Evolutionary conservation across 2,113 vertebrate genomes (phyloP).

Genomic region (Corvus cornix): DNA sequence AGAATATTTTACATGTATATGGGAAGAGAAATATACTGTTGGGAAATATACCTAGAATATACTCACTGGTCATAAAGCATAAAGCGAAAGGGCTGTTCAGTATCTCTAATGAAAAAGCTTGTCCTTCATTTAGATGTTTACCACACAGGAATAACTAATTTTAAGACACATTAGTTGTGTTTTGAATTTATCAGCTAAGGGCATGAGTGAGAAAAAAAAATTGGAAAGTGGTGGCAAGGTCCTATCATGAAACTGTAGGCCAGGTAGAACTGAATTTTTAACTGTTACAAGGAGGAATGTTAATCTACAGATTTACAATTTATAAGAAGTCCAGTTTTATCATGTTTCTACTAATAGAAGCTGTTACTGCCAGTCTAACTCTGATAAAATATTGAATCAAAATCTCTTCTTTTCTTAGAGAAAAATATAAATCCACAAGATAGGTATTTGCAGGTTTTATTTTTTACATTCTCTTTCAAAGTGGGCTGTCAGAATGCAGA

Average conservation of each 20-base stretch:
- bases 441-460: neutral
- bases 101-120: neutral
- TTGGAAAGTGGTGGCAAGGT: neutral
- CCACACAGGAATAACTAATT: neutral
- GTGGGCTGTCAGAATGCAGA: neutral
- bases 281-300: neutral
- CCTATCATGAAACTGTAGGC: neutral
- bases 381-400: neutral
- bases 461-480: neutral
- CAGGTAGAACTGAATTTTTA: neutral
- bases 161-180: neutral
- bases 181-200: neutral
- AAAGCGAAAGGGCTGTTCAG: neutral
- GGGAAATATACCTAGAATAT: neutral
- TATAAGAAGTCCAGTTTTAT: neutral
- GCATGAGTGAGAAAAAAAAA: neutral
- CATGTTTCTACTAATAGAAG: neutral
- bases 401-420: neutral
- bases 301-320: neutral
- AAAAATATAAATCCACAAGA: neutral
- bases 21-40: neutral
- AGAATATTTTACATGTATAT: neutral
- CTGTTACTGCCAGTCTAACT: neutral
- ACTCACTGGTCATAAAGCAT: neutral
- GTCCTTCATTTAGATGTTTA: neutral